Percentiles rank a stretch among this genome's conserved stretches.
Evolutionary conservation across 2,888 invertebrate species (phyloP).

Genomic region (Limnephilus marmoratus): DNA sequence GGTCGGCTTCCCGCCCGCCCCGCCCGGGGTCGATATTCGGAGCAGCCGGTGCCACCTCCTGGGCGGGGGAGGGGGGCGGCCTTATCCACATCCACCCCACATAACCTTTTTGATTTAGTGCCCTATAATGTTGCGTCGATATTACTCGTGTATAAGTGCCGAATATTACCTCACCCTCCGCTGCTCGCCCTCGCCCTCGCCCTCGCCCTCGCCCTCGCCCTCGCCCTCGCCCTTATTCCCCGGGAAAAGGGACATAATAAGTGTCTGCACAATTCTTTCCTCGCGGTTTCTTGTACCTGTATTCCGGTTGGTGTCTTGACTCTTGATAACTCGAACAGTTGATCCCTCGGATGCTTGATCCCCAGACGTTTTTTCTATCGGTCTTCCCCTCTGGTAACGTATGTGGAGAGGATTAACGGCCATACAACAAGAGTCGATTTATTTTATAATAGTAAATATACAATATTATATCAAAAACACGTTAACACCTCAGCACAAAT

Average conservation of each 20-base stretch:
- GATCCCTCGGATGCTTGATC: too few species aligned
- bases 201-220: too few species aligned
- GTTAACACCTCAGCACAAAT: too few species aligned
- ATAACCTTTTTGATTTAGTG: constrained; percentile 62
- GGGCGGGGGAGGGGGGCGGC: constrained; percentile 31
- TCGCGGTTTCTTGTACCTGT: neutral
- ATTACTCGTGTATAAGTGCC: constrained; percentile 50
- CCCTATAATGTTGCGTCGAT: constrained; percentile 61
- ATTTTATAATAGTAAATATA: too few species aligned
- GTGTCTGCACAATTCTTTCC: constrained; percentile 8
- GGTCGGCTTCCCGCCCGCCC: constrained; percentile 53
- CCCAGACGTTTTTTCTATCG: too few species aligned
- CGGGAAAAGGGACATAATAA: neutral
- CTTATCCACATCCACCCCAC: constrained; percentile 45
- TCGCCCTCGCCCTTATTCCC: constrained; percentile 5
- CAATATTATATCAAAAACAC: too few species aligned
- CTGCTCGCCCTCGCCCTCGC: neutral
- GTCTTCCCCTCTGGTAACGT: too few species aligned
- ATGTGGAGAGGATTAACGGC: too few species aligned
- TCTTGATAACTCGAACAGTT: too few species aligned
- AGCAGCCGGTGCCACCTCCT: constrained; percentile 65
- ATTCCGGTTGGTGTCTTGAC: neutral
- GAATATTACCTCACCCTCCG: constrained; percentile 39
- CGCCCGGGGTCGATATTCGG: constrained; percentile 65
- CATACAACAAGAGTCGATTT: too few species aligned